Evolutionary conservation across 64 coral and sea anemone species (phyloP).

Genomic region (Montipora foliosa): DNA sequence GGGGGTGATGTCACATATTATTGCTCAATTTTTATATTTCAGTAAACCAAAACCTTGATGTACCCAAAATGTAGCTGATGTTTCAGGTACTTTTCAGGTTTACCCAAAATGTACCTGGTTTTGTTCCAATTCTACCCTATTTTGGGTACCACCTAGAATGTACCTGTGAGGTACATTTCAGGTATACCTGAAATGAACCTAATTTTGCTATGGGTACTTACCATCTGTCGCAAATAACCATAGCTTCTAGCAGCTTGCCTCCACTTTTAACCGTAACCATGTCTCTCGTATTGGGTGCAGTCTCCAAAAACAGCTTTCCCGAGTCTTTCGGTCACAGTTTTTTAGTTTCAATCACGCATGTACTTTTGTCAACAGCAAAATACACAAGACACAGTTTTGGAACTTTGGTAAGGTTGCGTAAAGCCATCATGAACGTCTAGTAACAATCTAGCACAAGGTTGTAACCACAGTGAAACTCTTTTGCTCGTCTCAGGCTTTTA

Average conservation of each 20-base stretch:
- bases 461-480: not conserved
- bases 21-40: no score
- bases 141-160: no score
- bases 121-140: no score
- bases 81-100: no score
- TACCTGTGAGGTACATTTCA: no score
- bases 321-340: constrained; percentile 38
- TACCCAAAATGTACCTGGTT: no score
- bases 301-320: constrained; percentile 27
- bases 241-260: constrained; percentile 50
- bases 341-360: constrained; percentile 50
- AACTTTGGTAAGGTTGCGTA: constrained; percentile 24
- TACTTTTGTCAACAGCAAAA: constrained; percentile 51
- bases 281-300: constrained; percentile 20
- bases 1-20: no score
- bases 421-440: not conserved
- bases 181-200: no score
- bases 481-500: not conserved
- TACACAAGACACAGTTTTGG: constrained; percentile 57
- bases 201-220: constrained; percentile 16
- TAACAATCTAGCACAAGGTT: not conserved
- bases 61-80: no score
- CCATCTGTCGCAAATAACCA: constrained; percentile 58
- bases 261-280: constrained; percentile 25
- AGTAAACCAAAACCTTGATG: no score